Evolutionary conservation across 1,140 invertebrate genomes (phyloP).

Genomic region (Hestina assimilis): DNA sequence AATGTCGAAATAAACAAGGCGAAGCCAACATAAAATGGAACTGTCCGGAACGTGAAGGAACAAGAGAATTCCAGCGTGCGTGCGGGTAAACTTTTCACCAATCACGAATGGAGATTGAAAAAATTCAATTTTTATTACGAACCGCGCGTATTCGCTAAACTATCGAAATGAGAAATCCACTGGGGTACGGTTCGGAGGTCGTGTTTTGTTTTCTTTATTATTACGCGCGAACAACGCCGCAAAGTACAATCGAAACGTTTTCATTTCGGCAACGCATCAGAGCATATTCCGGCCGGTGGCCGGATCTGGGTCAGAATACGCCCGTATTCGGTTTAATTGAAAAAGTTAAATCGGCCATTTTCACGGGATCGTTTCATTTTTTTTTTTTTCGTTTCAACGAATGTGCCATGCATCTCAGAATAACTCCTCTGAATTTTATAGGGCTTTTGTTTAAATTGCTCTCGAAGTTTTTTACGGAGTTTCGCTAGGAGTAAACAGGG

Average conservation of each 20-base stretch:
- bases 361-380: slow-evolving; percentile 37
- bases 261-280: slow-evolving; percentile 48
- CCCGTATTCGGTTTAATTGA: slow-evolving; percentile 57
- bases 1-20: not conserved
- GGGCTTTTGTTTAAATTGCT: slow-evolving; percentile 32
- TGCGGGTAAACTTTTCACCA: slow-evolving; percentile 3
- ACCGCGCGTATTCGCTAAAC: slow-evolving; percentile 21
- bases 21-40: not conserved
- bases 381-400: slow-evolving; percentile 18
- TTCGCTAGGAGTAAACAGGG: slow-evolving; percentile 23
- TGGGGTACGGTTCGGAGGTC: slow-evolving; percentile 19
- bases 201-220: slow-evolving; percentile 40
- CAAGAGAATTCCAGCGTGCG: not conserved
- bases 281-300: slow-evolving; percentile 38
- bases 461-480: slow-evolving; percentile 31
- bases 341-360: slow-evolving; percentile 72
- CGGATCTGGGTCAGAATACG: slow-evolving; percentile 55
- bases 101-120: slow-evolving; percentile 8
- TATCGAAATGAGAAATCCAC: slow-evolving; percentile 29
- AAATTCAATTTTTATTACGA: slow-evolving; percentile 12
- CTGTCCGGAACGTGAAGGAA: not conserved
- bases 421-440: slow-evolving; percentile 31
- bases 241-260: slow-evolving; percentile 50
- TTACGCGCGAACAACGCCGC: slow-evolving; percentile 33
- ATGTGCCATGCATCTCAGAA: slow-evolving; percentile 28